phyloP scores from a whole-genome alignment of 2,888 invertebrate species.

The Phymatocera aterrima region DNA sequence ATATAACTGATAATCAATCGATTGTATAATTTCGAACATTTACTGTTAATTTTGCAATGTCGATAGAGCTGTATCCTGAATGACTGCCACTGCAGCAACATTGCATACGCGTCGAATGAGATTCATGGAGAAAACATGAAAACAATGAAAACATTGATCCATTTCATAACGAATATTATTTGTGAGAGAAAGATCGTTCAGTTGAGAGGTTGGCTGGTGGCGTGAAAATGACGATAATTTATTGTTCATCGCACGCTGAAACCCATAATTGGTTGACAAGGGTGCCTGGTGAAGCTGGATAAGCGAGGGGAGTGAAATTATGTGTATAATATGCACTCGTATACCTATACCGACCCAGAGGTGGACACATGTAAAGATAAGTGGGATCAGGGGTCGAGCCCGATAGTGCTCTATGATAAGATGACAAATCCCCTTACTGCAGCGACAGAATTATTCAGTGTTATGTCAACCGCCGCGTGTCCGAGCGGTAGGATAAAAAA shows the following conservation, averaged over 20 bases:
- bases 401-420: conserved; percentile 58
- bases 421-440: conserved; percentile 13
- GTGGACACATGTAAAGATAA: conserved; percentile 52
- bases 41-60: too few relatives aligned
- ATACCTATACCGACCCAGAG: background rate
- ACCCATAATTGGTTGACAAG: conserved; percentile 34
- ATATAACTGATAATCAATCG: too few relatives aligned
- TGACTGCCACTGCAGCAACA: too few relatives aligned
- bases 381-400: conserved; percentile 62
- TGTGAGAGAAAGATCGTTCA: background rate
- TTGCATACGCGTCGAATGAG: background rate
- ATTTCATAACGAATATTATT: background rate
- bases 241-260: conserved; percentile 20
- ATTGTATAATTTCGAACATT: too few relatives aligned
- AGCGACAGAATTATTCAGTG: conserved; percentile 20
- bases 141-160: background rate
- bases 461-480: conserved; percentile 14
- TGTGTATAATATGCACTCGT: background rate
- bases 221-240: background rate
- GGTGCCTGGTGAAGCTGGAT: conserved; percentile 2
- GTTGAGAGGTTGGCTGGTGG: background rate
- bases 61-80: too few relatives aligned
- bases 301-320: conserved; percentile 14
- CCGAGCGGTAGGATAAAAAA: background rate
- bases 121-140: background rate